Conservation (phyloP, 2,113 vertebrate species). For the Xenopus laevis region DNA sequence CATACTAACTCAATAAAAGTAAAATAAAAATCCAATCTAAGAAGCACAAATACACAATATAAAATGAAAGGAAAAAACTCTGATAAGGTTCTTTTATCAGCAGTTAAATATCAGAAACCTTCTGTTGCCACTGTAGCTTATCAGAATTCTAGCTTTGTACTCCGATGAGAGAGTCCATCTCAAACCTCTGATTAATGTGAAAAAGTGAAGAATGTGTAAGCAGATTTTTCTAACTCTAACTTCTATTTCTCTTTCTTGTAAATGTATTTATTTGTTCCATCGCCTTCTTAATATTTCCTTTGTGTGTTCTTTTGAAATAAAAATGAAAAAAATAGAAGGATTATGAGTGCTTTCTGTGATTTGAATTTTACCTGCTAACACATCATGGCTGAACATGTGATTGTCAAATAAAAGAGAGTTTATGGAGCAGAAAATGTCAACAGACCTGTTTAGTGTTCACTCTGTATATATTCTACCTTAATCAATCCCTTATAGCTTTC, state of each 20-base stretch:
- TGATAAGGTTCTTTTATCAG: no score
- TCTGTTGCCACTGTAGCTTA: no score
- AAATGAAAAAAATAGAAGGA: not conserved
- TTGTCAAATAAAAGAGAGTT: slow-evolving; percentile 32
- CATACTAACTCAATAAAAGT: no score
- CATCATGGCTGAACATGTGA: slow-evolving; percentile 41
- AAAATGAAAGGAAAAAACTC: no score
- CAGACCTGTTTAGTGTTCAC: not conserved
- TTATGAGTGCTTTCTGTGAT: not conserved
- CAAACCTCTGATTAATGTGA: no score
- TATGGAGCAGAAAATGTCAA: slow-evolving; percentile 15
- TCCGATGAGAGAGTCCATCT: no score
- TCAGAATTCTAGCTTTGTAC: no score
- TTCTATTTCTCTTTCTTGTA: not conserved
- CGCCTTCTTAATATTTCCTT: no score
- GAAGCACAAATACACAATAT: no score
- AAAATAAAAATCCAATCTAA: no score
- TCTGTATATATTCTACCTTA: not conserved
- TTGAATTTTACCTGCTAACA: not conserved
- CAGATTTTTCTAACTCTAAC: not conserved
- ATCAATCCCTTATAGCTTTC: slow-evolving; percentile 9
- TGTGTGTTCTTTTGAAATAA: not conserved
- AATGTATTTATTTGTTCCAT: slow-evolving; percentile 9
- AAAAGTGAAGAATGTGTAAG: no score
- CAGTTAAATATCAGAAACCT: no score